Evolutionary conservation across 2,888 invertebrate species (phyloP).

Genomic region (Tupiocoris notatus): DNA sequence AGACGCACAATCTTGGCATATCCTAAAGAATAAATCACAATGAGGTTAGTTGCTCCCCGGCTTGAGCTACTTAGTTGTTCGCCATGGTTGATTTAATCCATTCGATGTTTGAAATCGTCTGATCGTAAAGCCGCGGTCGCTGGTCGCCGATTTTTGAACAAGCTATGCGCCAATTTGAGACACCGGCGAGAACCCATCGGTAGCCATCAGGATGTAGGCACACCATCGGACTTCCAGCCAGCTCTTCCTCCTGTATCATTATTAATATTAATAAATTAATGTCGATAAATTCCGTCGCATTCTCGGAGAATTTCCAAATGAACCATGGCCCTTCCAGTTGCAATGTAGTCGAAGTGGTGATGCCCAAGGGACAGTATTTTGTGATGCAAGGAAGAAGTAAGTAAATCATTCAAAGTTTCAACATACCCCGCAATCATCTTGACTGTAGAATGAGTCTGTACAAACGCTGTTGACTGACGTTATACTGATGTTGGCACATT

Average conservation of each 20-base stretch:
- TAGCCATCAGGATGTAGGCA: slow-evolving; percentile 70
- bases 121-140: slow-evolving; percentile 78
- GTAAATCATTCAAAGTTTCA: neutral
- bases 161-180: slow-evolving; percentile 82
- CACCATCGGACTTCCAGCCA: slow-evolving; percentile 82
- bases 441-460: slow-evolving; percentile 74
- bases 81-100: slow-evolving; percentile 62
- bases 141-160: slow-evolving; percentile 73
- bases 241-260: slow-evolving; percentile 82
- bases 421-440: slow-evolving; percentile 81
- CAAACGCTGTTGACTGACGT: slow-evolving; percentile 80
- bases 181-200: slow-evolving; percentile 76
- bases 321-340: no score
- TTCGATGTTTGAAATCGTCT: slow-evolving; percentile 76
- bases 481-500: slow-evolving; percentile 82
- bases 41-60: no score
- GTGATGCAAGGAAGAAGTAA: no score
- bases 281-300: no score
- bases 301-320: no score
- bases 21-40: no score
- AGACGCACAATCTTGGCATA: no score
- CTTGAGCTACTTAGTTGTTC: neutral
- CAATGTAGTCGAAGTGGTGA: no score
- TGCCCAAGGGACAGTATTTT: no score
- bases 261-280: no score